These are phyloP conservation scores for Hemiscyllium ocellatum DNA, from an alignment of 2,113 vertebrate genomes.

Conservation along the genomic window DNA sequence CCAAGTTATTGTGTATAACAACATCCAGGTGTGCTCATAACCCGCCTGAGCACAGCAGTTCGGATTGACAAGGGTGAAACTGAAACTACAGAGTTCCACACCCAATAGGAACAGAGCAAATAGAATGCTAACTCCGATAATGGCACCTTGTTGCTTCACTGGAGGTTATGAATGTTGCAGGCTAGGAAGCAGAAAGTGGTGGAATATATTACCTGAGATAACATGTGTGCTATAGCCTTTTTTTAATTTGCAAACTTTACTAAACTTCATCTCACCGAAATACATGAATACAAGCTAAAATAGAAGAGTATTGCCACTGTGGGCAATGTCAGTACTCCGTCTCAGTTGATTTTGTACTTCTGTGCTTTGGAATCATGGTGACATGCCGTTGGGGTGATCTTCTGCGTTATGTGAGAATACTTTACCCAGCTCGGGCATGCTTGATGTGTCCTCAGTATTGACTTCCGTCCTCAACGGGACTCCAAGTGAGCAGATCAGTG, in stretches of 20 bases:
- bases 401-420: conserved; percentile 53
- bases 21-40: neutral
- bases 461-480: too few species aligned
- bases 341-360: conserved; percentile 58
- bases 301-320: conserved; percentile 54
- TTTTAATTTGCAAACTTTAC: neutral
- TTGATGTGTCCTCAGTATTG: neutral
- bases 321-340: conserved; percentile 58
- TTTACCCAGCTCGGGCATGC: conserved; percentile 73
- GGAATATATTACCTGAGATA: neutral
- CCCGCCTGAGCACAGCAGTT: neutral
- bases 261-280: neutral
- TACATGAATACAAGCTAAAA: conserved; percentile 56
- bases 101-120: neutral
- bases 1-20: neutral
- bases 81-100: neutral
- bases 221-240: too few species aligned
- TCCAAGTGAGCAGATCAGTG: neutral
- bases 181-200: neutral
- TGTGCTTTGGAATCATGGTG: neutral
- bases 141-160: neutral
- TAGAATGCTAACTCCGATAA: neutral
- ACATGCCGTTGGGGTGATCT: neutral
- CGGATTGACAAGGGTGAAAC: neutral
- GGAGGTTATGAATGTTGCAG: neutral